phyloP scores from a whole-genome alignment of 1,140 invertebrate genomes.

The Trachymyrmex cornetzi region DNA sequence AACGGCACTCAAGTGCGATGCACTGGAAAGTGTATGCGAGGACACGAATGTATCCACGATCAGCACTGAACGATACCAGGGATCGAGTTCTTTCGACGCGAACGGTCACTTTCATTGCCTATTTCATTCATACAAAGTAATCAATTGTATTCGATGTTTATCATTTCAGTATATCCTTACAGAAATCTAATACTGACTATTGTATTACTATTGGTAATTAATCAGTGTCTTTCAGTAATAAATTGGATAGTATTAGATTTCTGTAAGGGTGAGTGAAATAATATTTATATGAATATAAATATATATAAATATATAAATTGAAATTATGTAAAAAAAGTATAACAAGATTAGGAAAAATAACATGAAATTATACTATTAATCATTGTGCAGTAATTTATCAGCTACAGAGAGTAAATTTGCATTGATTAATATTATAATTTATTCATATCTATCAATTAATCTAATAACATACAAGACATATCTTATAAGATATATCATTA shows the following conservation, averaged over 20 bases:
- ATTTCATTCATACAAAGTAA: background rate
- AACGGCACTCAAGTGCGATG: background rate
- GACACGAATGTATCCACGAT: slow-evolving; percentile 21
- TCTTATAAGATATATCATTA: background rate
- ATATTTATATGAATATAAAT: background rate
- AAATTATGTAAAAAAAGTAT: background rate
- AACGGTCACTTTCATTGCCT: background rate
- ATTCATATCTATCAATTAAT: background rate
- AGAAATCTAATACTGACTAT: too few species aligned
- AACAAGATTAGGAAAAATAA: background rate
- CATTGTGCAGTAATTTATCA: background rate
- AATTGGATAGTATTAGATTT: too few species aligned
- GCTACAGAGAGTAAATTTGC: background rate
- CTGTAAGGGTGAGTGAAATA: background rate
- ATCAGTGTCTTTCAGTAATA: too few species aligned
- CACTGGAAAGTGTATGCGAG: background rate
- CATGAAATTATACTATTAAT: background rate
- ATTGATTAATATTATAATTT: background rate
- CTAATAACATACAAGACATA: too few species aligned
- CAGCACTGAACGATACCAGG: background rate
- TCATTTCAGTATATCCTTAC: background rate
- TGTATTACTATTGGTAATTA: too few species aligned
- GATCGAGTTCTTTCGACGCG: background rate
- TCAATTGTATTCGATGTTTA: background rate
- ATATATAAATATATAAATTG: background rate